Conservation (phyloP, 2,888 invertebrate genomes). For the Drosophila buzzatii region DNA sequence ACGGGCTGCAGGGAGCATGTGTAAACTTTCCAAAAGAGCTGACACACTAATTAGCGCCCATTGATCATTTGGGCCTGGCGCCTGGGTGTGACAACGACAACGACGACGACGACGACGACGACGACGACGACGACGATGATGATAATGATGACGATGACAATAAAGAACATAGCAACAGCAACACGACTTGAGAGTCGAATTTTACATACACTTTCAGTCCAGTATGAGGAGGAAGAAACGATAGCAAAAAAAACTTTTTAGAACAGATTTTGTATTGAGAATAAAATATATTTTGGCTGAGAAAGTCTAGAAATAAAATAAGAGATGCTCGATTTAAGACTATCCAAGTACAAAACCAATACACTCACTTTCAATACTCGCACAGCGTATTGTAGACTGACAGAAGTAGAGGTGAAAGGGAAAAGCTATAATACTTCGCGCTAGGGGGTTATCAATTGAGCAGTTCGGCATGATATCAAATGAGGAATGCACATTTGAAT, state of each 20-base stretch:
- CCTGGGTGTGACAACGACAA: constrained; percentile 61
- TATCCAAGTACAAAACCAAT: no score
- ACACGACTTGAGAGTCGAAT: constrained; percentile 3
- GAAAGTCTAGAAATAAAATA: neutral
- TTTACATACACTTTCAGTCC: constrained; percentile 13
- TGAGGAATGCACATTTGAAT: constrained; percentile 59
- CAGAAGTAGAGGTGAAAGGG: neutral
- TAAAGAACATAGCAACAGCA: neutral
- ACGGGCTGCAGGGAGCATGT: constrained; percentile 60
- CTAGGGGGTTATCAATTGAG: constrained; percentile 52
- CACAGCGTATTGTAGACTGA: neutral
- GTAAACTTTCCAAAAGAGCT: constrained; percentile 71
- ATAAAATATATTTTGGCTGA: no score
- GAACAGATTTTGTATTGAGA: neutral
- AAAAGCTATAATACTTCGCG: neutral
- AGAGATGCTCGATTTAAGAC: no score
- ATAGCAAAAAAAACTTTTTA: neutral
- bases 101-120: constrained; percentile 17
- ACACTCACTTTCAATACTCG: neutral
- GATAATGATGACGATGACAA: neutral
- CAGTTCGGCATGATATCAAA: constrained; percentile 25
- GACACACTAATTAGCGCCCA: constrained; percentile 78
- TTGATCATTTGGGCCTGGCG: constrained; percentile 74
- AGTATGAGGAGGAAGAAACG: neutral
- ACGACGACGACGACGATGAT: no score